Evolutionary conservation across 2,797 vertebrate species (phyloP), one percentile per base, ranked within the genome.

Genomic region (Rachycentron canadum): DNA sequence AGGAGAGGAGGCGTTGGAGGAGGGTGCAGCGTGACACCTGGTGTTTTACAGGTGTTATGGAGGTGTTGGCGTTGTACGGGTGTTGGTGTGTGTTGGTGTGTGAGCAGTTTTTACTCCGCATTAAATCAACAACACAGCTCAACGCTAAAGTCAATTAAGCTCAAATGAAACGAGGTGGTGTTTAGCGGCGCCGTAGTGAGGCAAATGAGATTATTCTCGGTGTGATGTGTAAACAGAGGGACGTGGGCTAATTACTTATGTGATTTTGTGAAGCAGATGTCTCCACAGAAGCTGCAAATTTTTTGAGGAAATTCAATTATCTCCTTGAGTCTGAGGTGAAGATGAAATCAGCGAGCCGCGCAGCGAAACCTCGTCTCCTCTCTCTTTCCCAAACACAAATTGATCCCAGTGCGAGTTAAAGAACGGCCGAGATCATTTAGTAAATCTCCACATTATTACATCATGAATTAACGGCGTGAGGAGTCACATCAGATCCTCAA

Each of bases 391-490:
- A 73, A 82, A 83, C 62, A 26, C 76, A 88, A 88, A 90, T 84
- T 86, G 75, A 84, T 90, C 89, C 87, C 89, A 61, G 73, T 3
- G 84, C 12, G 85, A 81, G 67, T 72, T 70, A 34, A 23, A 17
- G 71, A 79, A 84, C 36, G 5, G 1, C 57, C 36, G 28, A 62
- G 77, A 87, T 90, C 74, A 66, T 77, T 79, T 70, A 86, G 75
- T 40, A 75, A 91, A 90, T 86, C 89, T 89, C 73, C 68, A 45
- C 60, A 56, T 89, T 70, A 85, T 92, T 81, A 78, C 83, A 75
- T 85, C 89, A 89, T 72, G 82, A 91, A 81, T 86, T 81, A 88
- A 63, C 57, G 8, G n/a, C n/a, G 67, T n/a, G 65, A 70, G 76
- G 79, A 69, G 23, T 28, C 41, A 14, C 36, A 4, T 58, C 25